These are phyloP conservation scores for Elephantulus edwardii DNA, from an alignment of 2,113 vertebrate genomes.

Conservation along the genomic window DNA sequence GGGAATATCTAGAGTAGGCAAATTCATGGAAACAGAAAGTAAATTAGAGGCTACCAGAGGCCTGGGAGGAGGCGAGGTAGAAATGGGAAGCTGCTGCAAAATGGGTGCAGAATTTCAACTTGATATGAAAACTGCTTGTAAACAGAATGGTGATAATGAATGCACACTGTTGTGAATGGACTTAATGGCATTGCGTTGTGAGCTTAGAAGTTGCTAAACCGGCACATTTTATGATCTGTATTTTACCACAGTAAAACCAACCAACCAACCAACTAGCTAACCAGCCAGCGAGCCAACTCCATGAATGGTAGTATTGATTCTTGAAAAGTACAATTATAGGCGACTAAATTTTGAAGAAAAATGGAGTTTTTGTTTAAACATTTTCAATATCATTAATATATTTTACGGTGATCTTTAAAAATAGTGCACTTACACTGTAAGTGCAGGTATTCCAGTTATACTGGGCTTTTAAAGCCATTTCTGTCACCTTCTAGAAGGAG, in stretches of 20 bases:
- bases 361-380: slow-evolving; percentile 1
- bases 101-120: background rate
- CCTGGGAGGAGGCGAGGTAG: background rate
- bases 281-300: background rate
- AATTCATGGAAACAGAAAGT: background rate
- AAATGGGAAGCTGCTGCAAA: background rate
- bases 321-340: slow-evolving; percentile 20
- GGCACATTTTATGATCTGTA: background rate
- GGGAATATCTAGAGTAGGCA: background rate
- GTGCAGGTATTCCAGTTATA: background rate
- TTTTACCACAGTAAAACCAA: background rate
- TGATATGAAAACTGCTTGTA: background rate
- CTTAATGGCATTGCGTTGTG: background rate
- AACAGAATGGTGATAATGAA: background rate
- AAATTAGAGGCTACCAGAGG: background rate
- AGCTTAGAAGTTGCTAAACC: background rate
- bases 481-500: background rate
- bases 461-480: background rate
- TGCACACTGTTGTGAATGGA: background rate
- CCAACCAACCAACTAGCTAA: background rate
- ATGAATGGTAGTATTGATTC: background rate
- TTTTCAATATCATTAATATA: background rate
- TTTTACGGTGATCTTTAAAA: slow-evolving; percentile 4
- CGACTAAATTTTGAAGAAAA: slow-evolving; percentile 24
- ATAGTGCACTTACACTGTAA: background rate